These are phyloP conservation scores for Spodoptera littoralis DNA, from an alignment of 2,888 invertebrate genomes.

Conservation along the genomic window DNA sequence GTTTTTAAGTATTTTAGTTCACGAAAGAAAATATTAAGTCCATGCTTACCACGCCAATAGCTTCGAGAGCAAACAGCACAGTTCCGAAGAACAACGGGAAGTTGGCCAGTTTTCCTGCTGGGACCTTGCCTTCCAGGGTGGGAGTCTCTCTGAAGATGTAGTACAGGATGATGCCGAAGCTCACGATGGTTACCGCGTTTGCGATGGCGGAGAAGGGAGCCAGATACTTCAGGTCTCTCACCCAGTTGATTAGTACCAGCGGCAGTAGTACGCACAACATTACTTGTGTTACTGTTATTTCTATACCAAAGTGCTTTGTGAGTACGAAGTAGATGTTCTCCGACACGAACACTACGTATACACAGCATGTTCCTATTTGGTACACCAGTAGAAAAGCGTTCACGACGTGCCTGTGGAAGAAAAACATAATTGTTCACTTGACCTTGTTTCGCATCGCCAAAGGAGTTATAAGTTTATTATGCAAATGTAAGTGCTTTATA, in stretches of 20 bases:
- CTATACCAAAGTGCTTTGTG: slow-evolving; percentile 83
- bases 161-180: slow-evolving; percentile 95
- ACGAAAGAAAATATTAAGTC: background rate
- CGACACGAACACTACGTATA: slow-evolving; percentile 98
- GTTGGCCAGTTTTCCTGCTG: slow-evolving; percentile 90
- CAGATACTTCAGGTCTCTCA: slow-evolving; percentile 94
- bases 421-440: slow-evolving; percentile 9
- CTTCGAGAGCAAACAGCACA: slow-evolving; percentile 98
- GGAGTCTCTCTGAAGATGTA: slow-evolving; percentile 94
- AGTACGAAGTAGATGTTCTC: slow-evolving; percentile 93
- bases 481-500: background rate
- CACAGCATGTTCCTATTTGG: slow-evolving; percentile 98
- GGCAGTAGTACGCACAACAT: slow-evolving; percentile 93
- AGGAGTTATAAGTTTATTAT: background rate
- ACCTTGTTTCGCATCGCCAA: too few relatives aligned
- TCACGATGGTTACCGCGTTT: slow-evolving; percentile 94
- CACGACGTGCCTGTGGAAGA: slow-evolving; percentile 90
- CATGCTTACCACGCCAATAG: slow-evolving; percentile 94
- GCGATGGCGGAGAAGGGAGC: slow-evolving; percentile 97
- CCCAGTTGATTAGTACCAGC: slow-evolving; percentile 94
- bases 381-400: slow-evolving; percentile 94
- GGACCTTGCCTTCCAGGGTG: slow-evolving; percentile 89
- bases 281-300: slow-evolving; percentile 89
- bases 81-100: slow-evolving; percentile 98
- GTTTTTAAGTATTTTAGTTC: background rate